Percentiles rank a stretch among this genome's conserved stretches.
These are phyloP conservation scores for Bubo blakistoni DNA, from an alignment of 2,113 vertebrate genomes.

Conservation along the genomic window DNA sequence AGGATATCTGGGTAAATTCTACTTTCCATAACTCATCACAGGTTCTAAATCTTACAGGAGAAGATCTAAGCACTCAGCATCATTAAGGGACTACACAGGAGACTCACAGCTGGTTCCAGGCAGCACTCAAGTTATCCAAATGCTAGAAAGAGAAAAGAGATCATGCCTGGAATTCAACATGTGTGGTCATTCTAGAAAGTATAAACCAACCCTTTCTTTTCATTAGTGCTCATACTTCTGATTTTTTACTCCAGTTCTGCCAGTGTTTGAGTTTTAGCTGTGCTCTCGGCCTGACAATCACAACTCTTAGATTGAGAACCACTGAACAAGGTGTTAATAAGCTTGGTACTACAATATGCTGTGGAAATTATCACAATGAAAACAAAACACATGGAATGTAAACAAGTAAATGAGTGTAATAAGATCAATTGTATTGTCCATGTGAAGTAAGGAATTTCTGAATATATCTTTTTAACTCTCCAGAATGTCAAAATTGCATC, in stretches of 20 bases:
- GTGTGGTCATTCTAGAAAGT: not conserved
- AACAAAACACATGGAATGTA: not conserved
- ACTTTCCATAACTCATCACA: not conserved
- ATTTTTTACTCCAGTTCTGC: not conserved
- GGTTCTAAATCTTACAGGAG: not conserved
- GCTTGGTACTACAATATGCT: not conserved
- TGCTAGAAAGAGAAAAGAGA: not conserved
- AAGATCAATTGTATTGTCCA: not conserved
- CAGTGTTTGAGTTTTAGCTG: not conserved
- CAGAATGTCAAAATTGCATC: not conserved
- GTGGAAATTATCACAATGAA: not conserved
- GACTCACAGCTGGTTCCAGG: not conserved
- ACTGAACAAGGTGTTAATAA: not conserved
- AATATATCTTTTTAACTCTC: not conserved
- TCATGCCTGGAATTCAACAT: not conserved
- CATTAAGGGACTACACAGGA: not conserved
- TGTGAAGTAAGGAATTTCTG: not conserved
- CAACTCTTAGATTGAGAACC: not conserved
- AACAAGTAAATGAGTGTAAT: not conserved
- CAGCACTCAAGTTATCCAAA: not conserved
- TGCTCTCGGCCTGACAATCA: not conserved
- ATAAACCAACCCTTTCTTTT: not conserved
- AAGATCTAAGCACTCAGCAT: not conserved
- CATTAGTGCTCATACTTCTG: not conserved
- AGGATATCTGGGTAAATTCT: not conserved